Evolutionary conservation across 2,113 vertebrate species (phyloP).

Genomic region (Muscicapa adusta): DNA sequence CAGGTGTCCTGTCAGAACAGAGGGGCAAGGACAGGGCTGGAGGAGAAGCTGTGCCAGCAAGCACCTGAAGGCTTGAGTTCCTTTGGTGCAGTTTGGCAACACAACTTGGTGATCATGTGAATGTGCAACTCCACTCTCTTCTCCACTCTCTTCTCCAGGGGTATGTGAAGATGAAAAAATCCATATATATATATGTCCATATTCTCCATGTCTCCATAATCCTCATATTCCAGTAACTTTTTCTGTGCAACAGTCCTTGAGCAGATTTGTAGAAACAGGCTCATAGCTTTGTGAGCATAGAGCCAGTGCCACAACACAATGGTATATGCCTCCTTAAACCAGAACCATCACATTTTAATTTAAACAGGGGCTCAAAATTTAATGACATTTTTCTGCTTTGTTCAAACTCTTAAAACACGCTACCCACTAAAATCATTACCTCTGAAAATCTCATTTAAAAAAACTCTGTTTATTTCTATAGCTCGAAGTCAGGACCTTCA

Average conservation of each 20-base stretch:
- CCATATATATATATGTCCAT: accelerated
- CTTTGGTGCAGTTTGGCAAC: neutral
- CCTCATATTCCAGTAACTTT: neutral
- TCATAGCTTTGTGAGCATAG: neutral
- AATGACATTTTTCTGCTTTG: neutral
- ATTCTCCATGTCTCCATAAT: neutral
- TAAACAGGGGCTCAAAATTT: neutral
- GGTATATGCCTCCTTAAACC: neutral
- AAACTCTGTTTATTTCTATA: neutral
- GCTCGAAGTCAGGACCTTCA: neutral
- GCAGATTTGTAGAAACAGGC: neutral
- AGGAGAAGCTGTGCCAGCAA: neutral
- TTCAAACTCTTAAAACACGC: neutral
- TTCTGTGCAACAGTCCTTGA: neutral
- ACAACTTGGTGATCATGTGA: neutral
- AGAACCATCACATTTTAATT: neutral
- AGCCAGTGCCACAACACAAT: neutral
- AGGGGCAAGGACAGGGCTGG: accelerated
- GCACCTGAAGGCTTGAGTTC: accelerated
- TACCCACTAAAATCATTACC: neutral
- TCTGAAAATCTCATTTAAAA: neutral
- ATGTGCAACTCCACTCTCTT: neutral
- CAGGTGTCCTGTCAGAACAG: accelerated
- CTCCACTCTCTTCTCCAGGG: neutral
- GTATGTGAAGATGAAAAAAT: neutral